These are phyloP conservation scores for Lamellibrachia columna DNA, from an alignment of 2,888 invertebrate genomes.

Conservation along the genomic window DNA sequence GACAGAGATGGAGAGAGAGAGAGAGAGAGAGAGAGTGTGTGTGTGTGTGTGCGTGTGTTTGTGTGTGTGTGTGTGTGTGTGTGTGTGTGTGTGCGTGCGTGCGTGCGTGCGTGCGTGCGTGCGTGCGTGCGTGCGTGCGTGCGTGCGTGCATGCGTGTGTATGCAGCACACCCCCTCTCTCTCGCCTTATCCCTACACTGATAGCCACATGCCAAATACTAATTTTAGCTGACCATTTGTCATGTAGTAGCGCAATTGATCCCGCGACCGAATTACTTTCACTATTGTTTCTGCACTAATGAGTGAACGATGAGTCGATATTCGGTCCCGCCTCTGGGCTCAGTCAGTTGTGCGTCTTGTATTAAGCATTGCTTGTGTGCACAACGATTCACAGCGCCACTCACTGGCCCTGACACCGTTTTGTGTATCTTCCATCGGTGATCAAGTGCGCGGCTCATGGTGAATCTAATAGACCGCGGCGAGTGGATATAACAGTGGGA, in stretches of 20 bases:
- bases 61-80: no score
- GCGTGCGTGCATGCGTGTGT: no score
- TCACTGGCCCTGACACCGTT: neutral
- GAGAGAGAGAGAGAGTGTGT: no score
- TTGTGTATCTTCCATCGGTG: neutral
- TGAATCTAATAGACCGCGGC: neutral
- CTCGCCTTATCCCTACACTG: neutral
- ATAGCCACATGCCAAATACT: neutral
- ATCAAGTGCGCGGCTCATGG: neutral
- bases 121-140: no score
- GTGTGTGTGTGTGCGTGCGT: no score
- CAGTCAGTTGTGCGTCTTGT: neutral
- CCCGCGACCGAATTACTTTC: neutral
- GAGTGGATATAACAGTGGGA: neutral
- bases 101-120: no score
- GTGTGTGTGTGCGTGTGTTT: no score
- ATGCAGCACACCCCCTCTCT: no score
- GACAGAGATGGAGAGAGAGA: no score
- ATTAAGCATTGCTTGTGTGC: neutral
- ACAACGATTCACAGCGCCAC: neutral
- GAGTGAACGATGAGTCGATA: neutral
- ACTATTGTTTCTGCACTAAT: slow-evolving; percentile 11
- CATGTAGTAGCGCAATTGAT: neutral
- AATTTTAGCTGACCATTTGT: neutral
- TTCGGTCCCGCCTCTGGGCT: neutral